Percentiles rank a stretch among this genome's conserved stretches.
Evolutionary conservation across 2,797 vertebrate species (phyloP).

Genomic region (Gymnothorax javanicus): DNA sequence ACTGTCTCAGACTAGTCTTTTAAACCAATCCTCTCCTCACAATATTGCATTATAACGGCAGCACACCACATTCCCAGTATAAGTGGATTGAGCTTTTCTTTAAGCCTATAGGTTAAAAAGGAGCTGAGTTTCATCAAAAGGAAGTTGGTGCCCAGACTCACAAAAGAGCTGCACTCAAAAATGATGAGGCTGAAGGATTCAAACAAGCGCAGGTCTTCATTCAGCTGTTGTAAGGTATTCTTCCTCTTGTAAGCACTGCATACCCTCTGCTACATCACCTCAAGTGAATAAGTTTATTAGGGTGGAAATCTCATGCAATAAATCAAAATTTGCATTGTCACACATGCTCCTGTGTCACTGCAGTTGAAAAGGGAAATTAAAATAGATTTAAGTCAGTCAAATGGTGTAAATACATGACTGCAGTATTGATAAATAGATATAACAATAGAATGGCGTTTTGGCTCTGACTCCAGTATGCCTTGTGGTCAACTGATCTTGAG

Average conservation of each 20-base stretch:
- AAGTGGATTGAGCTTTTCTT: constrained; percentile 11
- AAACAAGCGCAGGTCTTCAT: not conserved
- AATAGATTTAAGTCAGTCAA: not conserved
- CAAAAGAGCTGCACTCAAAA: not conserved
- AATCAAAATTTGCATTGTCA: not conserved
- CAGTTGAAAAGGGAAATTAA: not conserved
- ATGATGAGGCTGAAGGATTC: not conserved
- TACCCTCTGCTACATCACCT: not conserved
- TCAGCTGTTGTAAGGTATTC: not conserved
- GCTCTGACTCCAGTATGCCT: too few species aligned
- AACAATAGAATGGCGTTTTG: too few species aligned
- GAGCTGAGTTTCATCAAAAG: not conserved
- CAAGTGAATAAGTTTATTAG: not conserved
- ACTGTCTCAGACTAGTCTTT: not conserved
- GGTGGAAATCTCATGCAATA: not conserved
- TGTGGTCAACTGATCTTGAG: too few species aligned
- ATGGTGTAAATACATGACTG: not conserved
- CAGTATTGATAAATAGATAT: too few species aligned
- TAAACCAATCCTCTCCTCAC: not conserved
- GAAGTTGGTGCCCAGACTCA: not conserved
- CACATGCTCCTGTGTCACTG: not conserved
- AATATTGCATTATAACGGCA: not conserved
- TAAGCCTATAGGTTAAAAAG: not conserved
- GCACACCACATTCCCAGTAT: not conserved
- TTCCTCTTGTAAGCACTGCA: not conserved